Evolutionary conservation across 2,888 invertebrate genomes (phyloP).

Genomic region (Harpagoxenus sublaevis): DNA sequence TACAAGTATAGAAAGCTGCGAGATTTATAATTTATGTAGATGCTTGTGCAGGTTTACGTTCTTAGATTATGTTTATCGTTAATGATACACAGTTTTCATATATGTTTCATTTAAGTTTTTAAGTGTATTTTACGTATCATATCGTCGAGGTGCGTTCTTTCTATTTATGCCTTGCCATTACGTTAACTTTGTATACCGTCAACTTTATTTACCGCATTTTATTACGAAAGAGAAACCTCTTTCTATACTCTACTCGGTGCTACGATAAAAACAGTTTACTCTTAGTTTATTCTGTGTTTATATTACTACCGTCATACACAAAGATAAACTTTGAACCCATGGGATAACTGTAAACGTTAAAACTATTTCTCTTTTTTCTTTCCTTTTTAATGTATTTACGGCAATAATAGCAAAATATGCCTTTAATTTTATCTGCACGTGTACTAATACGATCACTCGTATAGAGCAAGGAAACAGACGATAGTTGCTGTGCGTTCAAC

Average conservation of each 20-base stretch:
- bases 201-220: constrained; percentile 65
- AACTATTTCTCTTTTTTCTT: neutral
- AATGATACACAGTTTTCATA: constrained; percentile 61
- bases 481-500: constrained; percentile 21
- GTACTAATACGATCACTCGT: neutral
- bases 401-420: neutral
- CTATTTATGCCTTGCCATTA: constrained; percentile 71
- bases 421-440: constrained; percentile 6
- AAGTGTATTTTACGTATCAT: constrained; percentile 42
- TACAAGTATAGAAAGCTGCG: constrained; percentile 61
- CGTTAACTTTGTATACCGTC: constrained; percentile 34
- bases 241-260: neutral
- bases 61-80: constrained; percentile 63
- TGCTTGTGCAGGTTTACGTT: constrained; percentile 71
- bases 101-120: constrained; percentile 66
- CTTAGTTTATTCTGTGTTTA: neutral
- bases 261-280: neutral
- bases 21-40: constrained; percentile 70
- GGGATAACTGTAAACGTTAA: neutral
- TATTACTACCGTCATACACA: neutral
- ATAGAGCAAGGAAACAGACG: neutral
- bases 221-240: constrained; percentile 36
- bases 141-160: constrained; percentile 57
- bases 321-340: neutral
- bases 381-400: neutral